phyloP scores from a whole-genome alignment of 1,140 invertebrate genomes.

The Macrocentrus cingulum region DNA sequence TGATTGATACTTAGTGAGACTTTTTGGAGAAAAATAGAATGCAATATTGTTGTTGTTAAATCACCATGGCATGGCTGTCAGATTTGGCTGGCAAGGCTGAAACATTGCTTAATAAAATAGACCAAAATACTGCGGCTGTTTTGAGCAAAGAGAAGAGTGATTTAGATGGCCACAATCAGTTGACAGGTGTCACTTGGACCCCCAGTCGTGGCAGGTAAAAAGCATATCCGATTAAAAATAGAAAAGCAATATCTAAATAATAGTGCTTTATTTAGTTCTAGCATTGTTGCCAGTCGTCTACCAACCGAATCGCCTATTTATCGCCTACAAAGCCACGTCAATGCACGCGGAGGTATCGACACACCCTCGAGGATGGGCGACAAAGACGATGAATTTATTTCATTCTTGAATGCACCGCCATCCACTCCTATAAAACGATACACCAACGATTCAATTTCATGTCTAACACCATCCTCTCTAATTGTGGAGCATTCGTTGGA shows the following conservation, averaged over 20 bases:
- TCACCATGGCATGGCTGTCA: constrained; percentile 78
- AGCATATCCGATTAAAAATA: not conserved
- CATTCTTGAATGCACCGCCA: not conserved
- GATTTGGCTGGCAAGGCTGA: constrained; percentile 83
- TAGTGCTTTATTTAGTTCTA: not conserved
- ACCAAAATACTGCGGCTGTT: constrained; percentile 80
- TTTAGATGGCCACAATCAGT: constrained; percentile 25
- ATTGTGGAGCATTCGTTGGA: constrained; percentile 39
- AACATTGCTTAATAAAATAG: constrained; percentile 80
- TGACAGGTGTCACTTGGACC: constrained; percentile 48
- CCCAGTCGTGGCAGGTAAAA: constrained; percentile 37
- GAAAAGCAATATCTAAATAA: not conserved
- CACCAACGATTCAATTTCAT: constrained; percentile 19
- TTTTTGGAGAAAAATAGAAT: too few relatives aligned
- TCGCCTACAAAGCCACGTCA: not conserved
- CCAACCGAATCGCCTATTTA: not conserved
- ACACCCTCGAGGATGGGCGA: not conserved
- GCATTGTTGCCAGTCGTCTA: not conserved
- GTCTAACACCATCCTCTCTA: constrained; percentile 38
- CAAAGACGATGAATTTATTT: constrained; percentile 19
- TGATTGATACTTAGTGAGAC: too few relatives aligned
- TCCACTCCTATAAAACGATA: constrained; percentile 29
- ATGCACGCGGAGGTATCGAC: not conserved
- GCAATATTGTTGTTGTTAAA: constrained; percentile 19
- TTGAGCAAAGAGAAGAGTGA: constrained; percentile 58